These are phyloP conservation scores for Pygmarrhopalites habei DNA, from an alignment of 1,140 invertebrate species.

Conservation along the genomic window DNA sequence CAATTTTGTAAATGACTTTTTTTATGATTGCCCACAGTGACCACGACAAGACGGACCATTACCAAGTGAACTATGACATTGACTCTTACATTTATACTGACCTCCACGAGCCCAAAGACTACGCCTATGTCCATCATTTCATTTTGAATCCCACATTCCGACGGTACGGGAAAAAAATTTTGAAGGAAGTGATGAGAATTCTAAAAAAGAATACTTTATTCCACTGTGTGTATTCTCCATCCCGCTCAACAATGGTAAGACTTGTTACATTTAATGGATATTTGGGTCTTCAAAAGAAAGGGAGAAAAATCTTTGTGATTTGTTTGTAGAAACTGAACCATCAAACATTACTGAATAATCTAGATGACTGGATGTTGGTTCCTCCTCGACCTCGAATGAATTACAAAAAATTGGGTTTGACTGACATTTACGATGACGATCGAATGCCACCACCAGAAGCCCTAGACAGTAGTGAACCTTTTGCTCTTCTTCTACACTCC, in stretches of 20 bases:
- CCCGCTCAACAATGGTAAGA: neutral
- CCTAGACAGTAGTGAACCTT: neutral
- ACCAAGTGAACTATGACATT: conserved; percentile 50
- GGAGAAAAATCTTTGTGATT: neutral
- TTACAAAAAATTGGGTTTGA: conserved; percentile 25
- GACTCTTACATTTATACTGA: conserved; percentile 50
- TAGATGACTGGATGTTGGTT: conserved; percentile 30
- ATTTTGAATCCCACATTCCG: conserved; percentile 53
- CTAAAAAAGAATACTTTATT: conserved; percentile 46
- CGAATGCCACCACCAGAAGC: conserved; percentile 4
- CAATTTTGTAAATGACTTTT: no score
- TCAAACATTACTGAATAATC: conserved; percentile 29
- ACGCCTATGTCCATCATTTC: conserved; percentile 50
- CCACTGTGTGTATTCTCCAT: conserved; percentile 45
- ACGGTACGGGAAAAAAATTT: conserved; percentile 50
- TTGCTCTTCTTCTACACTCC: conserved; percentile 14
- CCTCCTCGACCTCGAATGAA: conserved; percentile 27
- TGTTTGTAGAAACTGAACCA: conserved; percentile 15
- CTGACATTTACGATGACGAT: conserved; percentile 22
- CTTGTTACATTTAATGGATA: neutral
- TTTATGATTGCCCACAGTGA: conserved; percentile 41
- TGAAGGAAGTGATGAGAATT: conserved; percentile 53
- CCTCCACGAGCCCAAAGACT: conserved; percentile 42
- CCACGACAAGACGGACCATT: conserved; percentile 47
- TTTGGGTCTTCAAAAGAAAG: neutral